phyloP scores from a whole-genome alignment of 2,797 vertebrate species.

The Glossophaga mutica region DNA sequence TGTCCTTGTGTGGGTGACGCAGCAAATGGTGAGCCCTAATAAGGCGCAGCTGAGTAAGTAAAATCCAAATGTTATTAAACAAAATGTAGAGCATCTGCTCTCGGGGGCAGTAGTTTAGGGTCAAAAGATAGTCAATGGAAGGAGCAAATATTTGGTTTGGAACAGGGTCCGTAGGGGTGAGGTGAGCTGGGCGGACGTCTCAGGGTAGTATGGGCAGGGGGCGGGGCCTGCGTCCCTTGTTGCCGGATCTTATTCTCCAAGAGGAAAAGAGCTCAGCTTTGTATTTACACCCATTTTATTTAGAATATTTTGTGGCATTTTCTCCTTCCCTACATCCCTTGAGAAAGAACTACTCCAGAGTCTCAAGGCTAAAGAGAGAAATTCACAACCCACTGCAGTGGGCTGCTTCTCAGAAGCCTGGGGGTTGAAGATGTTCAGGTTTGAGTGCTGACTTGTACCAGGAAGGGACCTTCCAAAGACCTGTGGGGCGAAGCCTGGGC shows the following conservation, averaged over 20 bases:
- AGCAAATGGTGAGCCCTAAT: not conserved
- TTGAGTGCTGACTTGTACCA: not conserved
- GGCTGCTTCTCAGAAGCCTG: not conserved
- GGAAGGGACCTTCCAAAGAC: not conserved
- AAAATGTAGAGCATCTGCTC: not conserved
- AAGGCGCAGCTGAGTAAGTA: not conserved
- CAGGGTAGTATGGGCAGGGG: no score
- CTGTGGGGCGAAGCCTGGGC: not conserved
- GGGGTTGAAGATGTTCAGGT: not conserved
- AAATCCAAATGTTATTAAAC: not conserved
- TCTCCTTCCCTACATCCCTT: not conserved
- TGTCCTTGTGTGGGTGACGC: not conserved
- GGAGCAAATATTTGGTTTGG: not conserved
- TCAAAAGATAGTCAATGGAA: not conserved
- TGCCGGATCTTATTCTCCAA: not conserved
- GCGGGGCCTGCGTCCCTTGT: rapidly evolving
- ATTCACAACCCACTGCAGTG: rapidly evolving
- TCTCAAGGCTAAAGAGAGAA: not conserved
- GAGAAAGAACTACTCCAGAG: not conserved
- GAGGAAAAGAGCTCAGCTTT: not conserved
- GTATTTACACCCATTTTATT: not conserved
- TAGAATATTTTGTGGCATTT: not conserved
- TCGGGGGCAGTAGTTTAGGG: not conserved
- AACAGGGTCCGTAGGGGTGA: not conserved
- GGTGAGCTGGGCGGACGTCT: not conserved